phyloP scores from a whole-genome alignment of 2,113 vertebrate genomes.

The Ellobius talpinus region DNA sequence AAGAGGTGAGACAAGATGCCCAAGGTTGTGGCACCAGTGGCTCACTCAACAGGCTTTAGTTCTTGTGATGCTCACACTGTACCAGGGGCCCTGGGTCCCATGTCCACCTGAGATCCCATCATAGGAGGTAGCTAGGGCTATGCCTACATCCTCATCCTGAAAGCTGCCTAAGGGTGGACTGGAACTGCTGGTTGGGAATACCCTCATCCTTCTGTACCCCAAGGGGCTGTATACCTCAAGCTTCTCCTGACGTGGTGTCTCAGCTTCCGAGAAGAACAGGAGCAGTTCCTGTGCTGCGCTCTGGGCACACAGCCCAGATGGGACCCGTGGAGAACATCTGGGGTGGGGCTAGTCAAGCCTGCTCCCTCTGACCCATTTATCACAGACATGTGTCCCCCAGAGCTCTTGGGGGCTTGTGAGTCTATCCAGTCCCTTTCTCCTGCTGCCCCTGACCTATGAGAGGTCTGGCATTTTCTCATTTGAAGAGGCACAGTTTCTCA shows the following conservation, averaged over 20 bases:
- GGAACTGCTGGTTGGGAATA: not conserved
- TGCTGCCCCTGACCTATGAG: not conserved
- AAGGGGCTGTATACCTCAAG: not conserved
- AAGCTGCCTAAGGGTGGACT: not conserved
- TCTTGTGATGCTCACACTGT: fast-evolving
- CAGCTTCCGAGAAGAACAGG: not conserved
- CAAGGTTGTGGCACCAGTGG: fast-evolving
- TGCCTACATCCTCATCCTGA: fast-evolving
- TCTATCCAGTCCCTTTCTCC: fast-evolving
- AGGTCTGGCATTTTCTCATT: not conserved
- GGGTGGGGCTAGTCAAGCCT: not conserved
- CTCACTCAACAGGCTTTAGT: not conserved
- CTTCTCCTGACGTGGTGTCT: not conserved
- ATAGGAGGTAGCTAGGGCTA: not conserved
- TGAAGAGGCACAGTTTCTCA: not conserved
- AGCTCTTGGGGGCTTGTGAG: not conserved
- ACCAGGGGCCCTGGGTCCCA: too few relatives aligned
- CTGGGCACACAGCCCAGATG: not conserved
- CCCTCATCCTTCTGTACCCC: not conserved
- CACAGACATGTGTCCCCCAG: not conserved
- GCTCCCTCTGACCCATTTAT: not conserved
- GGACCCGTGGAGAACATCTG: not conserved
- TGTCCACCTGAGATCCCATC: too few relatives aligned
- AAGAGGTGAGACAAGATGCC: not conserved
- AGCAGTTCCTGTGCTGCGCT: fast-evolving